phyloP scores from a whole-genome alignment of 1,140 invertebrate genomes.

The Nebria ingens region DNA sequence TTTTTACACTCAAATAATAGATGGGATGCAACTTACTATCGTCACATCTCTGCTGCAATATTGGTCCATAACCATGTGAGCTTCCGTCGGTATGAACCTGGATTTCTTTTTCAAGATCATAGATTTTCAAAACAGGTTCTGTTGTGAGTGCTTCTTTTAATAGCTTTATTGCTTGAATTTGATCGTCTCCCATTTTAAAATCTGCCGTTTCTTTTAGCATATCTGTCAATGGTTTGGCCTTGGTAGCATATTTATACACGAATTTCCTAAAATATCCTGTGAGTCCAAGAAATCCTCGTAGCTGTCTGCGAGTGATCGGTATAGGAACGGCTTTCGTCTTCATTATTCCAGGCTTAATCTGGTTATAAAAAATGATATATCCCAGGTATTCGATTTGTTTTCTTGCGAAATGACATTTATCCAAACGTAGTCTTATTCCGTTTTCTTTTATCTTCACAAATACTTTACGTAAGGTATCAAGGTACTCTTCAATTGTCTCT shows the following conservation, averaged over 20 bases:
- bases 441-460: too few species aligned
- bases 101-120: conserved; percentile 19
- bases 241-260: conserved; percentile 16
- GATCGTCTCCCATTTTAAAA: background rate
- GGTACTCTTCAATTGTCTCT: too few species aligned
- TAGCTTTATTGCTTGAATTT: background rate
- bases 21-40: conserved; percentile 23
- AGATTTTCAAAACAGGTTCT: conserved; percentile 13
- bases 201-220: conserved; percentile 15
- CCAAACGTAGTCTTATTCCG: background rate
- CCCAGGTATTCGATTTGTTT: conserved; percentile 3
- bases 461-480: too few species aligned
- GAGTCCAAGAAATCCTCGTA: background rate
- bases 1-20: conserved; percentile 28
- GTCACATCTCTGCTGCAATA: conserved; percentile 19
- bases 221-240: conserved; percentile 17
- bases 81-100: conserved; percentile 28
- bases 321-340: too few species aligned
- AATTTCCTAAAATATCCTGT: conserved; percentile 13
- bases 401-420: conserved; percentile 2
- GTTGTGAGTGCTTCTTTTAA: background rate
- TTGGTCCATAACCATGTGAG: conserved; percentile 23
- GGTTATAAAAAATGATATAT: too few species aligned
- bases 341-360: too few species aligned
- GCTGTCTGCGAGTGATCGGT: background rate